Evolutionary conservation across 2,888 invertebrate genomes (phyloP).

Genomic region (Metopia argyrocephala): DNA sequence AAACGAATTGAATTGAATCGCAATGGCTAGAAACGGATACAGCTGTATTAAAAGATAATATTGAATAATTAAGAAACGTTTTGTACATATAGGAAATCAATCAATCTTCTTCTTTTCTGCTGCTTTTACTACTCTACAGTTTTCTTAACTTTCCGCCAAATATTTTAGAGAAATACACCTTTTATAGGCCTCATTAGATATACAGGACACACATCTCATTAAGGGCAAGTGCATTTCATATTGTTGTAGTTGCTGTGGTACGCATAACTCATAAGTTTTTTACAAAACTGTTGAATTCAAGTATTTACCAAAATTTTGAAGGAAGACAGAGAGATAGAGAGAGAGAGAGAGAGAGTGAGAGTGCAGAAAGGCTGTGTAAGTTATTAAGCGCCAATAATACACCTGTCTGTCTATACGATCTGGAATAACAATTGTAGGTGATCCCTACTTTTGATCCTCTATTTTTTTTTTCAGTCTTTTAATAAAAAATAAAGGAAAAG

Average conservation of each 20-base stretch:
- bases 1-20: background rate
- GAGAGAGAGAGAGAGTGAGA: too few relatives aligned
- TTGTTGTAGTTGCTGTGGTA: constrained; percentile 20
- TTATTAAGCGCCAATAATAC: constrained; percentile 57
- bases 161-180: constrained; percentile 40
- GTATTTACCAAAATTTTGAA: too few relatives aligned
- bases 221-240: constrained; percentile 43
- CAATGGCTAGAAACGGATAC: constrained; percentile 22
- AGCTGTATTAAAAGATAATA: constrained; percentile 28
- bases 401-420: background rate
- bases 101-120: constrained; percentile 38
- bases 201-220: constrained; percentile 54
- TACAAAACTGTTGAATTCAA: constrained; percentile 46
- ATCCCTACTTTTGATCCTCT: constrained; percentile 25
- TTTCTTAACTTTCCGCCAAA: background rate
- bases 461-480: background rate
- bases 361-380: too few relatives aligned
- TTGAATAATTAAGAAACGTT: background rate
- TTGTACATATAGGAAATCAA: constrained; percentile 41
- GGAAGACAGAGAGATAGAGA: too few relatives aligned
- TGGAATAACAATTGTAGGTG: constrained; percentile 44
- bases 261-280: constrained; percentile 55
- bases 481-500: background rate
- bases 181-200: constrained; percentile 59
- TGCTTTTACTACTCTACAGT: too few relatives aligned